Base-by-base conservation (phyloP, 2,797 vertebrate genomes). In the Enteromius fasciolatus region DNA sequence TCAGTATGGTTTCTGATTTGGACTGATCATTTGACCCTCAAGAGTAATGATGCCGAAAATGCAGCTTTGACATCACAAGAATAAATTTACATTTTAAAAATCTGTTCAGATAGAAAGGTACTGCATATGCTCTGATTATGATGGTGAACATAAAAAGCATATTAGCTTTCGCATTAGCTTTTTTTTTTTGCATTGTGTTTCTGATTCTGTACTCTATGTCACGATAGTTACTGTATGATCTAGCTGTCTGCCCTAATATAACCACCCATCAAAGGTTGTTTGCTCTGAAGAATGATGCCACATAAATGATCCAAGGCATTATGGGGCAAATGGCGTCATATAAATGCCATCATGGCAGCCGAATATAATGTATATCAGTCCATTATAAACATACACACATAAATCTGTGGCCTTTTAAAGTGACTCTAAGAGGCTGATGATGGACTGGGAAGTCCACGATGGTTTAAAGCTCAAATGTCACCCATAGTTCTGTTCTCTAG, bases 311-410 rank as follows among this genome's bases (percentile, higher is more conserved):
- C 39, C 44, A 8, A 72, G 52, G 36, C 70, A 73, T 59, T 69
- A 54, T 78, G 66, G 82, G 76, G 46, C 78, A 78, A 69, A 79
- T 36, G 28, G 44, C 50, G 31, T 72, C 73, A 72, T 81, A 82
- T 76, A 63, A 78, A 78, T n/a, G 39, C 25, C 74, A 66, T 75
- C 72, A 48, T 80, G 66, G 10, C 15, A 68, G 68, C 46, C 0
- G 8, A 41, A 64, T 68, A 25, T 54, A 23, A 63, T 69, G 64
- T 80, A 76, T 33, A 31, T 48, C 61, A n/a, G 79, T 84, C 78
- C 17, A 73, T 87, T 78, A 78, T 79, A 54, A 81, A 33, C 70
- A 63, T 28, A 74, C 54, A 64, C 74, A 69, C 67, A 73, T 28
- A 33, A 77, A 84, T 80, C 76, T 41, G 25, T 80, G 52, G 48